A percentile compares a stretch with the other conserved stretches of the same genome.
Conservation (phyloP, 2,888 invertebrate species). For the Eueremaeus valkanovi region DNA sequence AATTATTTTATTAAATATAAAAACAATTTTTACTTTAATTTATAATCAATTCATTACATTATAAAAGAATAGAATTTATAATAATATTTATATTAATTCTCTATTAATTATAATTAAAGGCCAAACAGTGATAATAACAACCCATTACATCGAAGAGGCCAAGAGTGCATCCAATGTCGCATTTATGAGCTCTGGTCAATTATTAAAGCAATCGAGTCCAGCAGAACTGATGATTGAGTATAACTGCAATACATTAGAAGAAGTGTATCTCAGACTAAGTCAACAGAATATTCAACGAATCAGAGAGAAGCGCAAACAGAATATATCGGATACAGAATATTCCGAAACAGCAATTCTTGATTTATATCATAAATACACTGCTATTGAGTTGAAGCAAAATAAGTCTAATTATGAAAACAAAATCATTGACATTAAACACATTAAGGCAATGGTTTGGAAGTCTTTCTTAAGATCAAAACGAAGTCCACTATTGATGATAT, state of each 20-base stretch:
- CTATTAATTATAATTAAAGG: slow-evolving; percentile 15
- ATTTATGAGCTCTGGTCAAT: slow-evolving; percentile 4
- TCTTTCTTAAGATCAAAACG: slow-evolving; percentile 50
- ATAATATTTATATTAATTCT: not conserved
- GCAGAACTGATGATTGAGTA: not conserved
- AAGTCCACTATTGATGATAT: slow-evolving; percentile 48
- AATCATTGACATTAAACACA: not conserved
- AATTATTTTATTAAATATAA: too few species aligned
- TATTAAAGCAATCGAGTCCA: slow-evolving; percentile 24
- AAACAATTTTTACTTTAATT: too few species aligned
- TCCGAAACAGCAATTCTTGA: too few species aligned
- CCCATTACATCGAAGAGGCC: slow-evolving; percentile 39
- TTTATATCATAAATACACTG: too few species aligned
- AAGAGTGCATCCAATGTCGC: slow-evolving; percentile 13
- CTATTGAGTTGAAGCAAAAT: too few species aligned
- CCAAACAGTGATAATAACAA: slow-evolving; percentile 32
- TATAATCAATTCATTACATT: too few species aligned
- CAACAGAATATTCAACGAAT: too few species aligned
- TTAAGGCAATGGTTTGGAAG: slow-evolving; percentile 50
- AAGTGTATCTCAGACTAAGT: slow-evolving; percentile 34
- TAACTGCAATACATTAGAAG: slow-evolving; percentile 27
- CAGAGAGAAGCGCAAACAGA: too few species aligned
- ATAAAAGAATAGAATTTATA: not conserved
- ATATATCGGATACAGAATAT: too few species aligned
- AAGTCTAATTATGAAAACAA: too few species aligned